Evolutionary conservation across 2,797 vertebrate species (phyloP), one percentile per base, ranked within the genome.

Genomic region (Buceros bicornis): DNA sequence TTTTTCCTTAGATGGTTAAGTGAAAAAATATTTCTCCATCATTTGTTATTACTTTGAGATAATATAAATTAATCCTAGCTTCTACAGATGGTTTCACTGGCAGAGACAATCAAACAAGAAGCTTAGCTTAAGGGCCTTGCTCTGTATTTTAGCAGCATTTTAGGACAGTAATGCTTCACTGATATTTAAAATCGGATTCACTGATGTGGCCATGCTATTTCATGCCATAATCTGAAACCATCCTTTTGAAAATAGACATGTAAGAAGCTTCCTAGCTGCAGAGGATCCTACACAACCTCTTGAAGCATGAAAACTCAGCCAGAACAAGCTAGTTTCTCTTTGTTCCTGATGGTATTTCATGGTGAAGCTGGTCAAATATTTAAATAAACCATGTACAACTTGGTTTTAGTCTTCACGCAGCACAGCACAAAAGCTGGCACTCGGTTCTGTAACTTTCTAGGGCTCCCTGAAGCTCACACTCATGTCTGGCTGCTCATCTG

Each of bases 1-100:
- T 62, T 93, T 89, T 93, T 89, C 74, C 64, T 43, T 13, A 78
- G 66, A 56, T 43, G 48, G 45, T 73, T 93, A 69, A 60, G 19
- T n/a, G 43, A 84, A 91, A 95, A 95, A 93, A 70, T 73, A 91
- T 71, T 93, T 90, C 65, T 69, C 42, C 25, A 48, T 16, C 40
- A 69, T 84, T 88, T 74, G 24, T 88, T 82, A 74, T 86, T 86
- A 35, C 31, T 90, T 69, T 54, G 65, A 77, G 53, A 78, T 86
- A 61, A 51, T 35, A 82, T 72, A 84, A 81, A 92, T 82, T 76
- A 84, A 79, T 72, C 22, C 29, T 84, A 69, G 42, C n/a, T 89
- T 93, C 50, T 82, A 51, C 48, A 92, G 40, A 77, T 53, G 51
- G n/a, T 58, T 77, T 94, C 20, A 11, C 43, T 50, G 40, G 20